Evolutionary conservation across 2,888 invertebrate genomes (phyloP).

Genomic region (Amphipyra tragopoginis): DNA sequence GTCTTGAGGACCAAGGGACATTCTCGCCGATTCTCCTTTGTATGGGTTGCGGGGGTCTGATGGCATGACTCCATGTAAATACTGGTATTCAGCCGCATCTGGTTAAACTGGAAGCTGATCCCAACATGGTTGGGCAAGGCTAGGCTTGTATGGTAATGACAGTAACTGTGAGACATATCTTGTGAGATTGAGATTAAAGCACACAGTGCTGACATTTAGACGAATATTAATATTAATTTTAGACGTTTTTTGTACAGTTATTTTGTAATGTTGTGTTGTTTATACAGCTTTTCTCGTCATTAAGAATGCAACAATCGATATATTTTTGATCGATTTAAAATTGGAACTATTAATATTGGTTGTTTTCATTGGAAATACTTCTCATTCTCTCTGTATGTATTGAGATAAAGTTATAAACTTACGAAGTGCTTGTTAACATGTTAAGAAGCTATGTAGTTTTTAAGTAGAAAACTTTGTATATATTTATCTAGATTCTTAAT

Average conservation of each 20-base stretch:
- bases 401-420: slow-evolving; percentile 2
- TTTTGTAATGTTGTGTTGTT: slow-evolving; percentile 24
- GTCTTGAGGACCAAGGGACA: too few species aligned
- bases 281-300: neutral
- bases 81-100: too few species aligned
- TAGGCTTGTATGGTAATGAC: slow-evolving; percentile 3
- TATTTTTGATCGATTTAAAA: too few species aligned
- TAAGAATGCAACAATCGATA: too few species aligned
- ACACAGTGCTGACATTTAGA: slow-evolving; percentile 53
- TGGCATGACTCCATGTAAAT: too few species aligned
- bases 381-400: slow-evolving; percentile 3
- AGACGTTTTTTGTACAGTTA: slow-evolving; percentile 32
- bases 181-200: slow-evolving; percentile 53
- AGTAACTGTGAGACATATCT: slow-evolving; percentile 34
- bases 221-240: slow-evolving; percentile 40
- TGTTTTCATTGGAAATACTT: neutral
- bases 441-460: slow-evolving; percentile 27
- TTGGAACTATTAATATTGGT: too few species aligned
- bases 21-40: too few species aligned
- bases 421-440: slow-evolving; percentile 11
- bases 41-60: too few species aligned
- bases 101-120: too few species aligned
- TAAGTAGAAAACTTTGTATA: slow-evolving; percentile 57
- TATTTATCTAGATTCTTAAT: slow-evolving; percentile 27
- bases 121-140: slow-evolving; percentile 33